Percentiles rank a stretch among this genome's conserved stretches.
Evolutionary conservation across 92 coral and sea anemone species (phyloP).

Genomic region (Zoanthus gigantus): DNA sequence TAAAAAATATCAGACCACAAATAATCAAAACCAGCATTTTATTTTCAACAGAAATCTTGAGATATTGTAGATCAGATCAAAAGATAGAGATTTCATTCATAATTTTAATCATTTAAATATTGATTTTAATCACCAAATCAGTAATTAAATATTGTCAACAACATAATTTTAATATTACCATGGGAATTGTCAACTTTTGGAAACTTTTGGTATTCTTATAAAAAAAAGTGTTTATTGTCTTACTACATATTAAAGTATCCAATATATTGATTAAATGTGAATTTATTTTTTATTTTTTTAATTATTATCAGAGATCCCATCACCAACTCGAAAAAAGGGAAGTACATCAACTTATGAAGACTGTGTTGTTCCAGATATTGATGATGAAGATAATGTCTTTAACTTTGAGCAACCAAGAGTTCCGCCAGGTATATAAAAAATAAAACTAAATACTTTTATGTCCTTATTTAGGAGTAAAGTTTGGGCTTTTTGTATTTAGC

Average conservation of each 20-base stretch:
- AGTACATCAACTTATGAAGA: constrained; percentile 94
- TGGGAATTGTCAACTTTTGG: not conserved
- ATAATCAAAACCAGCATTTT: not conserved
- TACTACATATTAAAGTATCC: not conserved
- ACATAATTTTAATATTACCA: not conserved
- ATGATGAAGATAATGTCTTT: constrained; percentile 98
- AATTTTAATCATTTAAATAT: not conserved
- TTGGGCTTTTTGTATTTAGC: no score
- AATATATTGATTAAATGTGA: no score
- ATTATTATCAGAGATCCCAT: constrained; percentile 85
- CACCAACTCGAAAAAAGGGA: constrained; percentile 98
- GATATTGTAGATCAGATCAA: no score
- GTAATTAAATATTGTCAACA: not conserved
- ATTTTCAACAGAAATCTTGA: not conserved
- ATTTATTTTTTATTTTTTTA: not conserved
- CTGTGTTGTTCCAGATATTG: constrained; percentile 99
- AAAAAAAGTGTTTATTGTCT: no score
- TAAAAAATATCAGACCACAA: no score
- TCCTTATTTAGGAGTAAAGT: no score
- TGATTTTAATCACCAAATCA: not conserved
- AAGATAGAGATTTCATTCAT: not conserved
- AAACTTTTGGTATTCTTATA: no score
- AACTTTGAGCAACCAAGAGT: constrained; percentile 97
- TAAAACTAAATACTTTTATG: no score
- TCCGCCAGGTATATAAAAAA: constrained; percentile 77